Conservation (phyloP, 2,797 vertebrate species). For the Lepus townsendii region DNA sequence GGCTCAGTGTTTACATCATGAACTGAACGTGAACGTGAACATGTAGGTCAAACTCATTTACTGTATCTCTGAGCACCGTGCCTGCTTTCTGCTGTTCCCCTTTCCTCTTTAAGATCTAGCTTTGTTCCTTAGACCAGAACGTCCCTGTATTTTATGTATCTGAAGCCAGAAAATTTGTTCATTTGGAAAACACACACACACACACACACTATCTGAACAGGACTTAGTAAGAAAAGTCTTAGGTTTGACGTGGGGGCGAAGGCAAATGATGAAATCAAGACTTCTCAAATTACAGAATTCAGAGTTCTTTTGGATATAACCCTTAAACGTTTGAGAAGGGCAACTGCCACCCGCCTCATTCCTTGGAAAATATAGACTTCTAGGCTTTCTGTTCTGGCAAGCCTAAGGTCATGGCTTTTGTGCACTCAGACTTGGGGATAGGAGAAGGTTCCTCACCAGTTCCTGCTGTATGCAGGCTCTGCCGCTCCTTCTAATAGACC, state of each 20-base stretch:
- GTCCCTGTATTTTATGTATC: neutral
- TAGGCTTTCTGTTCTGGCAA: neutral
- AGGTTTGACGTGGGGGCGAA: neutral
- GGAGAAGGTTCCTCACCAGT: neutral
- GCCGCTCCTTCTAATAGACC: neutral
- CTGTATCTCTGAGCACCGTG: neutral
- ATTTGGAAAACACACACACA: neutral
- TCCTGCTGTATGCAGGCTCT: neutral
- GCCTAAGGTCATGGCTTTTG: neutral
- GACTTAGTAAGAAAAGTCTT: neutral
- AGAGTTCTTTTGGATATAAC: neutral
- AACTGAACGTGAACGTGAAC: neutral
- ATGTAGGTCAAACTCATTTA: neutral
- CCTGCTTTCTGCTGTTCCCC: neutral
- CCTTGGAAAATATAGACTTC: neutral
- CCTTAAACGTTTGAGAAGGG: neutral
- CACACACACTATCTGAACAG: neutral
- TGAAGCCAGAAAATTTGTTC: neutral
- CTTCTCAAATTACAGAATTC: conserved; percentile 8
- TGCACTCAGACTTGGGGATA: neutral
- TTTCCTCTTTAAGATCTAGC: neutral
- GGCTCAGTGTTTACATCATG: neutral
- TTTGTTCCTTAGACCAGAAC: neutral
- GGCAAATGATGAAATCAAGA: neutral
- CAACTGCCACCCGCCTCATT: neutral